These are phyloP conservation scores for Nasua narica DNA, from an alignment of 2,797 vertebrate genomes.

Conservation along the genomic window DNA sequence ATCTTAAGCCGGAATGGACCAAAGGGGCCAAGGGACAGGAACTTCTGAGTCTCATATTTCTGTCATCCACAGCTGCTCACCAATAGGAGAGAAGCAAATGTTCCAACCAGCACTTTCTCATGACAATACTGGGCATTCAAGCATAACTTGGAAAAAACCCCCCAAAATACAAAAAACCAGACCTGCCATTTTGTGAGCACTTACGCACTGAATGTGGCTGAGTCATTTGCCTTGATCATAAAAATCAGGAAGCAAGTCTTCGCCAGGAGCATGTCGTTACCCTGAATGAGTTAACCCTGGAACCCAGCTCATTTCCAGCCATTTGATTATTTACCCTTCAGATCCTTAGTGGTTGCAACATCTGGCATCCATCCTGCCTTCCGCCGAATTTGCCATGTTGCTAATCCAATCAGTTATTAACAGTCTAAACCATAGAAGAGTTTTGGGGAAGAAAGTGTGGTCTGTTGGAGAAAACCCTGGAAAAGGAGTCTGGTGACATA, in stretches of 20 bases:
- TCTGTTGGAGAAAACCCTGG: neutral
- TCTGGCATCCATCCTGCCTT: neutral
- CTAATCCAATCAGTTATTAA: neutral
- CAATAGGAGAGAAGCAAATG: slow-evolving; percentile 70
- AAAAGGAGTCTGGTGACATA: neutral
- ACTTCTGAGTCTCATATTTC: slow-evolving; percentile 77
- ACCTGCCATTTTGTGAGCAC: slow-evolving; percentile 8
- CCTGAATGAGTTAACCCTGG: neutral
- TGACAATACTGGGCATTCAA: slow-evolving; percentile 38
- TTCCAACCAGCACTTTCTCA: slow-evolving; percentile 75
- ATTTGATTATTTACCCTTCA: neutral
- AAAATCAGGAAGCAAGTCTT: neutral
- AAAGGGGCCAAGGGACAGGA: slow-evolving; percentile 61
- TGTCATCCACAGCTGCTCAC: slow-evolving; percentile 81
- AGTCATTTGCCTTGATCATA: neutral
- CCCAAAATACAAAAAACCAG: neutral
- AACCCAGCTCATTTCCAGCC: neutral
- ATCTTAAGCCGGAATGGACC: slow-evolving; percentile 78
- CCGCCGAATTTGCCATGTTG: neutral
- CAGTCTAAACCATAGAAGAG: neutral
- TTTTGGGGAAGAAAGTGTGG: neutral
- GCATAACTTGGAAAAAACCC: neutral
- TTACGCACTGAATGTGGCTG: slow-evolving; percentile 7
- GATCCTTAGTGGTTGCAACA: neutral
- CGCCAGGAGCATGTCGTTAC: neutral